phyloP scores from a whole-genome alignment of 2,113 vertebrate species.

The Plotosus lineatus region DNA sequence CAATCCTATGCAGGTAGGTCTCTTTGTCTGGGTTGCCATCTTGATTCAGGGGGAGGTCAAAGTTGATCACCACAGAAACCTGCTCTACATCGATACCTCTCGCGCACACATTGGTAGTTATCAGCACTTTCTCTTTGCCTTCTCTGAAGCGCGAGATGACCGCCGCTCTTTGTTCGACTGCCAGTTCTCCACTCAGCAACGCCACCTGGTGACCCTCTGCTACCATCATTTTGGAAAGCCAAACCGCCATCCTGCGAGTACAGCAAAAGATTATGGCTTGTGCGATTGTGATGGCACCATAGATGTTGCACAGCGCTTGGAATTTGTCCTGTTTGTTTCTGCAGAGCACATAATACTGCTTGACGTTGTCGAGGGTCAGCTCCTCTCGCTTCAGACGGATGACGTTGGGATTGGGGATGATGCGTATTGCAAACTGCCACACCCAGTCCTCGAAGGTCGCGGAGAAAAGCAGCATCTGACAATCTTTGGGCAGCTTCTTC shows the following conservation, averaged over 20 bases:
- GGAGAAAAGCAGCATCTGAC: slow-evolving; percentile 97
- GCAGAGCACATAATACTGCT: slow-evolving; percentile 93
- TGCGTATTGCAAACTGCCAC: slow-evolving; percentile 92
- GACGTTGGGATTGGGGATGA: slow-evolving; percentile 93
- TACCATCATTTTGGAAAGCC: slow-evolving; percentile 91
- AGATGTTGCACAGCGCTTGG: slow-evolving; percentile 91
- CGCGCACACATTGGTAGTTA: slow-evolving; percentile 97
- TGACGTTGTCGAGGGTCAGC: slow-evolving; percentile 95
- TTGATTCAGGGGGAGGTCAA: slow-evolving; percentile 94
- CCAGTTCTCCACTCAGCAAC: slow-evolving; percentile 94
- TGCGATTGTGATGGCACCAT: slow-evolving; percentile 90
- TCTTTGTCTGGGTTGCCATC: slow-evolving; percentile 94
- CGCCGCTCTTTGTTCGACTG: slow-evolving; percentile 94
- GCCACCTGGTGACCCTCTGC: slow-evolving; percentile 94
- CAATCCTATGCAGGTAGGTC: slow-evolving; percentile 94
- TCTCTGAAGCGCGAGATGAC: slow-evolving; percentile 94
- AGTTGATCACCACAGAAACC: slow-evolving; percentile 96
- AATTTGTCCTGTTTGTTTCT: slow-evolving; percentile 92
- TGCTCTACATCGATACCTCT: slow-evolving; percentile 98
- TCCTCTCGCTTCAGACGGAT: slow-evolving; percentile 95
- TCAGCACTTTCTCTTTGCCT: slow-evolving; percentile 96
- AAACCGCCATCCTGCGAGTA: slow-evolving; percentile 89
- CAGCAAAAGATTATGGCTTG: slow-evolving; percentile 98
- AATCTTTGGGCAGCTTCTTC: slow-evolving; percentile 89
- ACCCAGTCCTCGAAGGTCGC: slow-evolving; percentile 95